These are phyloP conservation scores for Amaurobius ferox DNA, from an alignment of 2,888 invertebrate genomes.

Conservation along the genomic window DNA sequence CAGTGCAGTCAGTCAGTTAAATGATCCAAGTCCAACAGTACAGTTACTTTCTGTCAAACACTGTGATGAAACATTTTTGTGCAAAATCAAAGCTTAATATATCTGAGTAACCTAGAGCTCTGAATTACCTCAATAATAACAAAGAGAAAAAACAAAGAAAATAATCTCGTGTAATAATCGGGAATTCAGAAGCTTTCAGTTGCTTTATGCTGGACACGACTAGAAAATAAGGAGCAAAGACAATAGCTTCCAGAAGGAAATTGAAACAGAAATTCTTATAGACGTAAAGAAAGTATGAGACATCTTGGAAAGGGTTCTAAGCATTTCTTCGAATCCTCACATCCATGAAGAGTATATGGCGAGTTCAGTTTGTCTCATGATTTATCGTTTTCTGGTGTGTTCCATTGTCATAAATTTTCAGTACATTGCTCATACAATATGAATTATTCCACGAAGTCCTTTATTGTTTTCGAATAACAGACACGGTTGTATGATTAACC, in stretches of 20 bases:
- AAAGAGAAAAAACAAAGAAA: too few relatives aligned
- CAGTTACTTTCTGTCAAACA: too few relatives aligned
- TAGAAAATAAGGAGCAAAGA: not conserved
- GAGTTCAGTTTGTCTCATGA: slow-evolving; percentile 10
- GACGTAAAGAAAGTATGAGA: not conserved
- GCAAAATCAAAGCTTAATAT: too few relatives aligned
- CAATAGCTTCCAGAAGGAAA: not conserved
- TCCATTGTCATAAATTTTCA: slow-evolving; percentile 25
- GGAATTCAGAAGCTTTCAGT: too few relatives aligned
- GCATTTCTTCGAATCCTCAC: not conserved
- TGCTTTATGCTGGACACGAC: too few relatives aligned
- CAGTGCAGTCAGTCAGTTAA: too few relatives aligned
- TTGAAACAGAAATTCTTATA: not conserved
- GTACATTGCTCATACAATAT: slow-evolving; percentile 23
- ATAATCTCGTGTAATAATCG: too few relatives aligned
- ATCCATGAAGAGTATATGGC: not conserved
- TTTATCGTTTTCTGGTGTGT: slow-evolving; percentile 19
- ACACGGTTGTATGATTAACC: slow-evolving; percentile 33
- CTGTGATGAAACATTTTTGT: too few relatives aligned
- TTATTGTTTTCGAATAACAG: slow-evolving; percentile 46
- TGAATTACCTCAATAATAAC: too few relatives aligned
- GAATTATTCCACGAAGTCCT: slow-evolving; percentile 38
- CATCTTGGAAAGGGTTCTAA: not conserved
- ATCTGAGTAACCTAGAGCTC: too few relatives aligned
- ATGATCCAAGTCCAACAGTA: too few relatives aligned